Conservation (phyloP, 2,113 vertebrate species). For the Leptosomus discolor region DNA sequence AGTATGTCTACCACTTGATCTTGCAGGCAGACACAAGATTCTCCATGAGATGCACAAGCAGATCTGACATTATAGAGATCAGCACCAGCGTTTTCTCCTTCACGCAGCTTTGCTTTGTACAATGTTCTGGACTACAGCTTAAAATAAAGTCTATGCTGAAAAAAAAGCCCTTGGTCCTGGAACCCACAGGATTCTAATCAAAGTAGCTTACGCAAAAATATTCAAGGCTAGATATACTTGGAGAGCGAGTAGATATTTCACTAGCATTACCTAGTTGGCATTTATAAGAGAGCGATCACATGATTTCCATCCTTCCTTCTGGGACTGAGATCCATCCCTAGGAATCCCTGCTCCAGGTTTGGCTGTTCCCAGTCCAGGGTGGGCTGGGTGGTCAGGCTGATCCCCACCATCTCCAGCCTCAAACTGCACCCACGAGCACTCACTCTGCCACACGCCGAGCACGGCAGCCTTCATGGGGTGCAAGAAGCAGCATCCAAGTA, state of each 20-base stretch:
- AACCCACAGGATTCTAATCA: background rate
- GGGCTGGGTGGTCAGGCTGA: background rate
- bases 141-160: background rate
- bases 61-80: background rate
- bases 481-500: conserved; percentile 8
- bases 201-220: background rate
- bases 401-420: background rate
- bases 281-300: background rate
- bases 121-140: background rate
- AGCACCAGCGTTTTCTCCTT: background rate
- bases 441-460: accelerated
- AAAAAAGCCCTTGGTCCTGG: background rate
- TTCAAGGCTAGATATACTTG: background rate
- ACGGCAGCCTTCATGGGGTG: background rate
- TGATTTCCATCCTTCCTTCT: background rate
- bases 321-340: background rate
- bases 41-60: background rate
- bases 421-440: background rate
- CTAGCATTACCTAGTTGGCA: background rate
- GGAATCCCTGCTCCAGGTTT: background rate
- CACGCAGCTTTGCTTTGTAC: background rate
- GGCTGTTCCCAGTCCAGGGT: background rate
- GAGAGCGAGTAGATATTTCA: background rate
- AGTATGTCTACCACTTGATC: background rate
- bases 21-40: background rate